These are phyloP conservation scores for Pipistrellus pygmaeus DNA, from an alignment of 2,797 vertebrate genomes.

Conservation along the genomic window DNA sequence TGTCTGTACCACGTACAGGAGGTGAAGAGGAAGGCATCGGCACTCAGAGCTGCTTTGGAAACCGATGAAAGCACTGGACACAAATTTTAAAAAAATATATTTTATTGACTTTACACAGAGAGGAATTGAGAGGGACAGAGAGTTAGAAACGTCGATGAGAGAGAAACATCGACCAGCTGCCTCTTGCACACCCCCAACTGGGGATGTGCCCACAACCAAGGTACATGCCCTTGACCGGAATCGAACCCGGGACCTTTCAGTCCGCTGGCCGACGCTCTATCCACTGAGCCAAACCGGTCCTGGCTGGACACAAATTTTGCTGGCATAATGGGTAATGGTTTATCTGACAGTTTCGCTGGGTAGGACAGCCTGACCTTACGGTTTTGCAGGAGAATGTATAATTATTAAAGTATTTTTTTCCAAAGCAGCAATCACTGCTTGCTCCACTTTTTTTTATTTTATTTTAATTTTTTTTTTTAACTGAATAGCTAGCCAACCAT, in stretches of 20 bases:
- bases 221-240: no score
- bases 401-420: constrained; percentile 43
- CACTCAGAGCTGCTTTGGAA: background rate
- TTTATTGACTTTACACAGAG: no score
- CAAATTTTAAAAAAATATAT: background rate
- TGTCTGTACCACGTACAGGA: fast-evolving
- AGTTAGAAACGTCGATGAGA: no score
- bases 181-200: no score
- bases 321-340: constrained; percentile 53
- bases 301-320: background rate
- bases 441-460: background rate
- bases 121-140: no score
- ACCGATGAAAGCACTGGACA: background rate
- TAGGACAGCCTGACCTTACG: constrained; percentile 71
- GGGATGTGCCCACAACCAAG: no score
- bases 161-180: no score
- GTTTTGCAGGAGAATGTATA: constrained; percentile 41
- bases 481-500: background rate
- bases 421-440: background rate
- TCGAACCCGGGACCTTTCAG: no score
- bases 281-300: no score
- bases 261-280: no score
- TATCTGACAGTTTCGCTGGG: background rate
- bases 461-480: background rate
- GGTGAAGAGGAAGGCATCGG: fast-evolving